Percentiles rank a stretch among this genome's conserved stretches.
Evolutionary conservation across 1,140 invertebrate species (phyloP).

Genomic region (Rhopalosiphum maidis): DNA sequence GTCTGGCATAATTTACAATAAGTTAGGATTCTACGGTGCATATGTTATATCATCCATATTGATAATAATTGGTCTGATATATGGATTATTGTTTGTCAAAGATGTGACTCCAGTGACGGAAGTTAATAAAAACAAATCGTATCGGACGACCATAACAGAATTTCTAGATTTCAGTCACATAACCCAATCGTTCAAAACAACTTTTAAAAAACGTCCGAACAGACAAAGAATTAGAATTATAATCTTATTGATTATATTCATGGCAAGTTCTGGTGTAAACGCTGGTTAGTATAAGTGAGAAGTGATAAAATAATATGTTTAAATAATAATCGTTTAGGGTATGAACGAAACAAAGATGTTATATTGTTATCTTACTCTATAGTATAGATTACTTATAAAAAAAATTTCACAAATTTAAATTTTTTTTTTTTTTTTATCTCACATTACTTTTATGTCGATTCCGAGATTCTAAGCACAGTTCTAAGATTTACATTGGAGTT

Average conservation of each 20-base stretch:
- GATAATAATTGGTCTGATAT: conserved; percentile 75
- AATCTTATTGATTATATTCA: conserved; percentile 73
- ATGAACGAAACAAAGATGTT: background rate
- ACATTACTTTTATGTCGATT: too few species aligned
- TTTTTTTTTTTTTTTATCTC: background rate
- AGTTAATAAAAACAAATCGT: background rate
- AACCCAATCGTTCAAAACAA: conserved; percentile 75
- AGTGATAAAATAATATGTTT: background rate
- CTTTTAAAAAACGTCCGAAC: conserved; percentile 75
- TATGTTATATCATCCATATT: conserved; percentile 75
- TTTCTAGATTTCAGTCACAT: conserved; percentile 79
- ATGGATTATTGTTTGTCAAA: conserved; percentile 72
- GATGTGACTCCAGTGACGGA: conserved; percentile 62
- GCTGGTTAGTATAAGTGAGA: conserved; percentile 58
- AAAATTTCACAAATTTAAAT: background rate
- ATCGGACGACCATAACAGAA: conserved; percentile 62
- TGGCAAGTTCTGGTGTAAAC: background rate
- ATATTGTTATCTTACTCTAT: too few species aligned
- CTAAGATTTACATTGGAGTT: too few species aligned
- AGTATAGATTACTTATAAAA: too few species aligned
- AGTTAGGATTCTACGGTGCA: conserved; percentile 82
- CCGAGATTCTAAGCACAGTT: too few species aligned
- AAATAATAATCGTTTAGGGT: background rate
- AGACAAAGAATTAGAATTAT: conserved; percentile 75
- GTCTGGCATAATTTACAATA: conserved; percentile 64